Conservation (phyloP, 2,113 vertebrate genomes). For the Osmerus eperlanus region DNA sequence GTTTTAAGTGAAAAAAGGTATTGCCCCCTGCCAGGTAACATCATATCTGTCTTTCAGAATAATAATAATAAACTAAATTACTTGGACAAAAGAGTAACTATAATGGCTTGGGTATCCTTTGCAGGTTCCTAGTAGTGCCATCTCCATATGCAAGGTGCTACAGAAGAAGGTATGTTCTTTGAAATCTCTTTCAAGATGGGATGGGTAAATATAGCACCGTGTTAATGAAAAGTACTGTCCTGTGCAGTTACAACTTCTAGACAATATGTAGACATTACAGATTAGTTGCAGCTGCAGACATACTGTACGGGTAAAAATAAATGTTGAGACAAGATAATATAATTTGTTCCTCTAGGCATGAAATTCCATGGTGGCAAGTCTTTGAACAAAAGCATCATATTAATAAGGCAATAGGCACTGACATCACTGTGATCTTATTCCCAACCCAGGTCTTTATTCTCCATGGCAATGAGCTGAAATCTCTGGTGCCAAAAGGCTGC, state of each 20-base stretch:
- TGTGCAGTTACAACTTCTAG: neutral
- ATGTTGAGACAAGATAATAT: too few species aligned
- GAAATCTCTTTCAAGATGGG: neutral
- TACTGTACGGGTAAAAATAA: too few species aligned
- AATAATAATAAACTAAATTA: too few species aligned
- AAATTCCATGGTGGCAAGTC: too few species aligned
- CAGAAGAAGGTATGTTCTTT: conserved; percentile 87
- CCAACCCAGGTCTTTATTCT: conserved; percentile 82
- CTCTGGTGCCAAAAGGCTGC: conserved; percentile 84
- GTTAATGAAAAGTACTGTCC: neutral
- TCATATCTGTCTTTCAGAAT: too few species aligned
- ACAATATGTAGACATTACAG: too few species aligned
- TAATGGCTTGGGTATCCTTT: neutral
- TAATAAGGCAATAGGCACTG: neutral
- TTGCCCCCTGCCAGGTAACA: too few species aligned
- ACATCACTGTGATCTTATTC: neutral
- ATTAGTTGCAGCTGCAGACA: too few species aligned
- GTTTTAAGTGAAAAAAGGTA: too few species aligned
- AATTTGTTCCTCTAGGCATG: too few species aligned
- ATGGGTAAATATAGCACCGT: neutral
- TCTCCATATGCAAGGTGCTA: conserved; percentile 89
- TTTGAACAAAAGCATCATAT: too few species aligned
- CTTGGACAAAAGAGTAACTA: neutral
- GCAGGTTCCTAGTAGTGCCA: conserved; percentile 84
- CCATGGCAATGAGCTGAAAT: conserved; percentile 82